Evolutionary conservation across 2,113 vertebrate species (phyloP), one percentile per base, ranked within the genome.

Genomic region (Solea senegalensis): DNA sequence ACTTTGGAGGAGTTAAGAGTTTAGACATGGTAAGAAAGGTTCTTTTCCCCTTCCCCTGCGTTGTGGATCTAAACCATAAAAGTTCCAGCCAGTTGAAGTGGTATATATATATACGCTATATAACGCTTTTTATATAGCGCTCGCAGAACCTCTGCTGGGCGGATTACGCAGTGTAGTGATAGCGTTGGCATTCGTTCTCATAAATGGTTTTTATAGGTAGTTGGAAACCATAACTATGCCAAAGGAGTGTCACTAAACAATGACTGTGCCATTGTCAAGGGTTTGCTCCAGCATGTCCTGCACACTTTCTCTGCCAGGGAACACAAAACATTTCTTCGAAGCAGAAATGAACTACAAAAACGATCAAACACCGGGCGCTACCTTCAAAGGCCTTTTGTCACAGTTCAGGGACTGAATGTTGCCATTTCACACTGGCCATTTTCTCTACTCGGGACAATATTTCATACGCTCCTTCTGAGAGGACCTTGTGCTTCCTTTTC

Each of bases 401-500:
- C 78, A 86, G 70, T 81, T 70, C 80, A 86, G 80, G 62, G 78
- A 72, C 80, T 83, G 78, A 88, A 89, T 85, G 85, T 81, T 92
- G 90, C 89, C 84, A 76, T 90, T 91, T 13, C 86, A 86, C 73
- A 73, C 86, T 60, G 56, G 83, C 84, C 87, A 86, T 92, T 91
- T 92, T 90, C 21, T 21, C 21, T 87, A 89, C 83, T 83, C 74
- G 4, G 72, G 88, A 90, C 92, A 91, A 87, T 90, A 92, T 93
- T 93, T 91, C 87, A 90, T 65, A 60, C 88, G 90, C 75, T 78
- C 89, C 89, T 93, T 91, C 86, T 80, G 83, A 91, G 83, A 90
- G 82, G 85, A 85, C 81, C 86, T 86, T 83, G 85, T 60, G 83
- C 90, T 94, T 94, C 93, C 94, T 92, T 91, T 94, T 94, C 93